Evolutionary conservation across 2,113 vertebrate species (phyloP).

Genomic region (Ammodytes marinus): DNA sequence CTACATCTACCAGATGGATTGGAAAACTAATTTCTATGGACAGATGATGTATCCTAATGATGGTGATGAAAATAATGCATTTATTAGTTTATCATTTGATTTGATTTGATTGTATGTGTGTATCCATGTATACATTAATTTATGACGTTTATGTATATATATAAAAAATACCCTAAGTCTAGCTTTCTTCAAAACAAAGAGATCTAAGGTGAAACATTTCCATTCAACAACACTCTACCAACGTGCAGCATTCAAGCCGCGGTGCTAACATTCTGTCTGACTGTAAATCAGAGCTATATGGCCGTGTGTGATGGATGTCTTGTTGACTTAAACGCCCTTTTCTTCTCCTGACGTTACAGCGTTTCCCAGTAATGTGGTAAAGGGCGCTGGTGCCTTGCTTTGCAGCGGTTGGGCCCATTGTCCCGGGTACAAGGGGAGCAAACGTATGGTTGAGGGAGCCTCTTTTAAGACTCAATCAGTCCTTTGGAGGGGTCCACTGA

Average conservation of each 20-base stretch:
- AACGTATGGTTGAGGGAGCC: slow-evolving; percentile 77
- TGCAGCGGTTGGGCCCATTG: slow-evolving; percentile 52
- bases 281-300: neutral
- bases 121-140: neutral
- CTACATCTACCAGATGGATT: neutral
- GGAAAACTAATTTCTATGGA: neutral
- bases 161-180: no score
- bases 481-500: slow-evolving; percentile 90
- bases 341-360: slow-evolving; percentile 22
- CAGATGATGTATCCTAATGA: neutral
- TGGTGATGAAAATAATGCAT: neutral
- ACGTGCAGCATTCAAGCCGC: neutral
- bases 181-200: neutral
- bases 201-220: neutral
- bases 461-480: slow-evolving; percentile 89
- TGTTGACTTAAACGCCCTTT: slow-evolving; percentile 12
- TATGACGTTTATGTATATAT: neutral
- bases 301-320: neutral
- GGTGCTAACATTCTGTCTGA: neutral
- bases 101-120: no score
- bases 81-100: neutral
- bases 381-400: slow-evolving; percentile 31
- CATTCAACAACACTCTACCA: neutral
- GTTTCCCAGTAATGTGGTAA: slow-evolving; percentile 36
- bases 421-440: slow-evolving; percentile 61